phyloP scores from a whole-genome alignment of 2,113 vertebrate genomes.

The Mohoua ochrocephala region DNA sequence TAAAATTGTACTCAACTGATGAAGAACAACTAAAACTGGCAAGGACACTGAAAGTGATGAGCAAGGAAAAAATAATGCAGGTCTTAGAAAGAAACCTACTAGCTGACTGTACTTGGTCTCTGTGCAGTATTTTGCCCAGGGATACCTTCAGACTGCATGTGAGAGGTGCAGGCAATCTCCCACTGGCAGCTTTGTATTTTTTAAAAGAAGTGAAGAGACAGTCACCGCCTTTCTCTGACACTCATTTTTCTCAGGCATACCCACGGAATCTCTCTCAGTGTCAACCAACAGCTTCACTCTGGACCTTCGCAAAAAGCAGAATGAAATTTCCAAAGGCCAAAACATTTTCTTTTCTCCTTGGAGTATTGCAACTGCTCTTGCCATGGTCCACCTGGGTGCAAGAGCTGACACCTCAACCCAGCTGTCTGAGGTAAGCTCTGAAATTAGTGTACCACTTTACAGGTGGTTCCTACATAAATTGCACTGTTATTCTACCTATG shows the following conservation, averaged over 20 bases:
- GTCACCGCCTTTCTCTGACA: background rate
- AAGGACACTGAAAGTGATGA: background rate
- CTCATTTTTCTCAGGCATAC: background rate
- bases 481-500: background rate
- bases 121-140: background rate
- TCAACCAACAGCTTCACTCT: conserved; percentile 80
- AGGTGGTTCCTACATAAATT: background rate
- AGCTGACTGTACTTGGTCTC: background rate
- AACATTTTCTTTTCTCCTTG: conserved; percentile 86
- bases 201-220: background rate
- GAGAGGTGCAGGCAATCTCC: background rate
- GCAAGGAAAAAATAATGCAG: background rate
- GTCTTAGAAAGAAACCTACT: background rate
- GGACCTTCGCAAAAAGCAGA: conserved; percentile 79
- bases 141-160: background rate
- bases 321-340: conserved; percentile 10
- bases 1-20: background rate
- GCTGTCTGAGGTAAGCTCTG: conserved; percentile 78
- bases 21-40: background rate
- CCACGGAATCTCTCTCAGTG: conserved; percentile 75
- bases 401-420: conserved; percentile 79
- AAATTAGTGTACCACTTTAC: background rate
- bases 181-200: background rate
- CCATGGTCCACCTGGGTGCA: conserved; percentile 84
- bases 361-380: conserved; percentile 84